phyloP scores from a whole-genome alignment of 2,888 invertebrate genomes.

The Netelia melanura region DNA sequence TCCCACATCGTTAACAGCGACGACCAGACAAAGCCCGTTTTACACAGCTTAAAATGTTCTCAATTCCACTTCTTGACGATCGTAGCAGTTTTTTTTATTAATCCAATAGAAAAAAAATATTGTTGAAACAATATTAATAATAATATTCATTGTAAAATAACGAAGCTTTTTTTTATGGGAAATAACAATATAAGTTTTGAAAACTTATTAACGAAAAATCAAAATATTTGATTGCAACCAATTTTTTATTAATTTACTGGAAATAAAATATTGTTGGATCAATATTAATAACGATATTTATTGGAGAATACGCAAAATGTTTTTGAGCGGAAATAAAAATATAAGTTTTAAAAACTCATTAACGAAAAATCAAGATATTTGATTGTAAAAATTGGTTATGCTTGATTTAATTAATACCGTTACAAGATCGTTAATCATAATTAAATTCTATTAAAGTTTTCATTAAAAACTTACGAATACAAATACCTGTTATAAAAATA shows the following conservation, averaged over 20 bases:
- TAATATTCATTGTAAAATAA: neutral
- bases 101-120: neutral
- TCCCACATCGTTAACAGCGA: constrained; percentile 80
- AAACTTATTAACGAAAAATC: neutral
- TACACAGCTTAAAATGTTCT: constrained; percentile 63
- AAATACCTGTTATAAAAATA: neutral
- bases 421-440: too few relatives aligned
- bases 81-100: neutral
- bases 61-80: neutral
- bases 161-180: neutral
- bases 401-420: too few relatives aligned
- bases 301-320: too few relatives aligned
- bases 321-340: neutral
- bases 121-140: neutral
- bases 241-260: too few relatives aligned
- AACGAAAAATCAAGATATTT: constrained; percentile 24
- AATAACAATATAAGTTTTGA: neutral
- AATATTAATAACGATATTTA: too few relatives aligned
- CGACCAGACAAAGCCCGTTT: constrained; percentile 60
- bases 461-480: constrained; percentile 48
- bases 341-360: neutral
- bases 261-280: too few relatives aligned
- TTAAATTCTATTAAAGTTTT: neutral
- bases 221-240: constrained; percentile 14
- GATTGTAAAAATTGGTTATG: neutral